A percentile compares a stretch with the other conserved stretches of the same genome.
These are phyloP conservation scores for Kuschelorhynchus macadamiae DNA, from an alignment of 2,888 invertebrate species.

Conservation along the genomic window DNA sequence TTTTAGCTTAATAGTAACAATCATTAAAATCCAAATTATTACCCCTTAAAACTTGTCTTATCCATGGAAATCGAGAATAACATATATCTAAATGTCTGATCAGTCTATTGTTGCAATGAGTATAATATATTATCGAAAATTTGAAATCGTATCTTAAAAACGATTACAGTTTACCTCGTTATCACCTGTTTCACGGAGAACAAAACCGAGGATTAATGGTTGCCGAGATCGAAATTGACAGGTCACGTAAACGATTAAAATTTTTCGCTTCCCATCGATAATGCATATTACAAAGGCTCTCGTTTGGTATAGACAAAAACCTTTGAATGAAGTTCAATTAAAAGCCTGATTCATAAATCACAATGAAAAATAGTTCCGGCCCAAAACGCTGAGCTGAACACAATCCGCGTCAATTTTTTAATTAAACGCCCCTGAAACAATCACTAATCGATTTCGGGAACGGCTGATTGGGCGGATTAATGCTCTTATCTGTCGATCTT, in stretches of 20 bases:
- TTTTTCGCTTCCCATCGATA: conserved; percentile 21
- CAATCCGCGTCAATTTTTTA: conserved; percentile 48
- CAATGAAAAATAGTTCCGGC: conserved; percentile 43
- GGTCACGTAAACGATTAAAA: conserved; percentile 6
- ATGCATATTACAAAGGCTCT: conserved; percentile 23
- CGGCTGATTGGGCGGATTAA: conserved; percentile 38
- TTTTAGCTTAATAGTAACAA: no score
- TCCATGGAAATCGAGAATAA: no score
- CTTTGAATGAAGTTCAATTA: conserved; percentile 47
- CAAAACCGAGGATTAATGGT: conserved; percentile 12
- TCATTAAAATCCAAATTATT: no score
- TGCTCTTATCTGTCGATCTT: conserved; percentile 20
- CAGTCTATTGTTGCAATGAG: no score
- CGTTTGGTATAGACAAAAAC: conserved; percentile 36
- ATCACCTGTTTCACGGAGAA: background rate
- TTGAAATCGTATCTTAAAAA: no score
- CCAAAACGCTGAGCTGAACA: conserved; percentile 31
- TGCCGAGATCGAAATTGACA: conserved; percentile 16
- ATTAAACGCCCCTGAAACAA: conserved; percentile 45
- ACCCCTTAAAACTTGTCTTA: no score
- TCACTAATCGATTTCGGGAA: conserved; percentile 42
- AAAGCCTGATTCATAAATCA: conserved; percentile 46
- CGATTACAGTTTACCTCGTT: background rate
- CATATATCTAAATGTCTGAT: no score
- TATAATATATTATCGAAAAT: no score